Percentiles rank a stretch among this genome's conserved stretches.
phyloP scores from a whole-genome alignment of 2,797 vertebrate species.

The Malurus splendens region DNA sequence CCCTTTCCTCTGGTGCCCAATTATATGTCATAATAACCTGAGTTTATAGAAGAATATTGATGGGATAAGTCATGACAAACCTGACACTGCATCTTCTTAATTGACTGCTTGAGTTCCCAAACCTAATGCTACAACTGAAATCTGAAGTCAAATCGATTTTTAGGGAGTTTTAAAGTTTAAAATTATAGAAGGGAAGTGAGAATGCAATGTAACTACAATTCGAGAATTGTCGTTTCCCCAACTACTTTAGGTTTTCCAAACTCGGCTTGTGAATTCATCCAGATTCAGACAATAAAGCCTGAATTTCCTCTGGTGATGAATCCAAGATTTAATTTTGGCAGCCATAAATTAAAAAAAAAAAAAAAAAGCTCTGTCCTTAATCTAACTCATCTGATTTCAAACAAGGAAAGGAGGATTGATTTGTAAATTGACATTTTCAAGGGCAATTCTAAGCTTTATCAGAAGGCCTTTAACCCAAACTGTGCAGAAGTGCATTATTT shows the following conservation, averaged over 20 bases:
- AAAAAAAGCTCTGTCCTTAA: background rate
- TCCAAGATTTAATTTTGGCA: background rate
- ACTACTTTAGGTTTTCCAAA: background rate
- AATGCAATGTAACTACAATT: background rate
- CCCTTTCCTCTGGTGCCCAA: background rate
- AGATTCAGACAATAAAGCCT: background rate
- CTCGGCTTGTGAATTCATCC: background rate
- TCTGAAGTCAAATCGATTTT: background rate
- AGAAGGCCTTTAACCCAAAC: background rate
- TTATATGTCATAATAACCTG: background rate
- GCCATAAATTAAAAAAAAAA: background rate
- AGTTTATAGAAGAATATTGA: background rate
- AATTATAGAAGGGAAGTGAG: background rate
- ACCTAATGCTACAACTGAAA: background rate
- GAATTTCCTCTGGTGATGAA: background rate
- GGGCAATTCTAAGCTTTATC: background rate
- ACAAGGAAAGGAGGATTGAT: background rate
- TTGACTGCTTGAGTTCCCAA: background rate
- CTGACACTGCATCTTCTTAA: background rate
- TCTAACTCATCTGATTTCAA: background rate
- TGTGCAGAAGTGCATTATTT: background rate
- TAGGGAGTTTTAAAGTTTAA: background rate
- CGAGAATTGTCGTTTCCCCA: background rate
- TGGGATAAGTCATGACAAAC: background rate
- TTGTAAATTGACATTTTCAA: background rate